These are phyloP conservation scores for Agriotes lineatus DNA, from an alignment of 2,888 invertebrate species.

Conservation along the genomic window DNA sequence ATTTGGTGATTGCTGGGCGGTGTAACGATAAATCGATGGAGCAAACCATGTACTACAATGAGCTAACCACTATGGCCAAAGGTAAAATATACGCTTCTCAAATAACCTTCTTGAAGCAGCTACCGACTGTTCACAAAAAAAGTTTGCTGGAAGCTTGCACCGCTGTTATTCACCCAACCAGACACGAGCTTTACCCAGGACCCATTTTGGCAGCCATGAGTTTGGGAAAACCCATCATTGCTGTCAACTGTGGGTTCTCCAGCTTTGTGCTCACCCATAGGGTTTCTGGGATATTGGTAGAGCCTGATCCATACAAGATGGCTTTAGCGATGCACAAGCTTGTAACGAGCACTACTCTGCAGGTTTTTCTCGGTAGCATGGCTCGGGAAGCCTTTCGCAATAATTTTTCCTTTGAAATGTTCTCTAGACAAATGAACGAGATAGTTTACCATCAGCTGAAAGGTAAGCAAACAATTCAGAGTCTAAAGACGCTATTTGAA, in stretches of 20 bases:
- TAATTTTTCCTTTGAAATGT: slow-evolving; percentile 56
- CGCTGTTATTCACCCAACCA: slow-evolving; percentile 58
- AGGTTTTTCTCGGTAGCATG: slow-evolving; percentile 61
- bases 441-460: no score
- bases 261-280: slow-evolving; percentile 56
- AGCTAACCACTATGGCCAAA: slow-evolving; percentile 56
- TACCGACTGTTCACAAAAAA: slow-evolving; percentile 60
- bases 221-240: slow-evolving; percentile 59
- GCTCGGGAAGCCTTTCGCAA: slow-evolving; percentile 57
- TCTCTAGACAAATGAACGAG: slow-evolving; percentile 53
- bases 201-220: slow-evolving; percentile 59
- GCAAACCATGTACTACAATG: slow-evolving; percentile 57
- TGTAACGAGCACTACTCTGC: slow-evolving; percentile 57
- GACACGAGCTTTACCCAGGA: slow-evolving; percentile 59
- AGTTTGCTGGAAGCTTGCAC: slow-evolving; percentile 58
- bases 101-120: slow-evolving; percentile 59
- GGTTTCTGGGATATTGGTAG: slow-evolving; percentile 59
- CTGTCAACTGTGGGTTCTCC: slow-evolving; percentile 59
- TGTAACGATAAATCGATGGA: slow-evolving; percentile 51
- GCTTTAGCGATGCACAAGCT: slow-evolving; percentile 60
- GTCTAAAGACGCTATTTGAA: no score
- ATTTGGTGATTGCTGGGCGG: slow-evolving; percentile 60
- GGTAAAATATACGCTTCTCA: slow-evolving; percentile 57
- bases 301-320: slow-evolving; percentile 57
- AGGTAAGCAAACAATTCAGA: no score